Base-by-base conservation (phyloP, 2,113 vertebrate species). In the Triplophysa tibetana region DNA sequence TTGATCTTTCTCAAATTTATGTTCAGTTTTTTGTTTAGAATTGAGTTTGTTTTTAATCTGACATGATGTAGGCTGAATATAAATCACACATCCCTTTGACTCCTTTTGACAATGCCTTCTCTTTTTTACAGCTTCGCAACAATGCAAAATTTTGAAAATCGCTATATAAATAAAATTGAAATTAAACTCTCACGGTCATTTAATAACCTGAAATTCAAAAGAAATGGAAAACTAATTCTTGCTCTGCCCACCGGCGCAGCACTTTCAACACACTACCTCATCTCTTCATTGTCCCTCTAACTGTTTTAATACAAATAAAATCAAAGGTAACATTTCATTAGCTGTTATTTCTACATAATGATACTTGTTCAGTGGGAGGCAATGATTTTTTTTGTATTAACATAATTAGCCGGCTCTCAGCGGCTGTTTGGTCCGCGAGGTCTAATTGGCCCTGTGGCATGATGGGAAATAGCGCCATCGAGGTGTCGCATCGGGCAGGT, bases 301-400 rank as follows among this genome's bases (percentile, higher is more conserved):
- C 92, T 90, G 90, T 91, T 94, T 93, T 93, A 93, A 94, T 93
- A 91, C 91, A 91, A 91, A 93, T 94, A 91, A 91, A 94, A 92
- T 93, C 91, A 92, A 90, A 87, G 87, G 92, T 93, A 93, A 92
- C 92, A 91, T 90, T 90, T 93, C 90, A 94, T 94, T 93, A 94
- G 83, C 45, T 52, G 87, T 87, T 94, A 93, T 92, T 93, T 94
- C 91, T 90, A 92, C 92, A 92, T 93, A 93, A 93, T 92, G 90
- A 93, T 92, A 90, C 92, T 92, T 88, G 88, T 91, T 89, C 88
- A 89, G 90, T 88, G 73, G 91, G 90, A 88, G 90, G 89, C 88
- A 90, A 90, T 52, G 63, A 81, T 84, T 91, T 89, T 91, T 88
- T 86, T 91, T 93, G 90, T 92, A 93, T 94, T 93, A 93, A 87